Conservation (phyloP, 2,888 invertebrate species). For the Macrophya alboannulata region DNA sequence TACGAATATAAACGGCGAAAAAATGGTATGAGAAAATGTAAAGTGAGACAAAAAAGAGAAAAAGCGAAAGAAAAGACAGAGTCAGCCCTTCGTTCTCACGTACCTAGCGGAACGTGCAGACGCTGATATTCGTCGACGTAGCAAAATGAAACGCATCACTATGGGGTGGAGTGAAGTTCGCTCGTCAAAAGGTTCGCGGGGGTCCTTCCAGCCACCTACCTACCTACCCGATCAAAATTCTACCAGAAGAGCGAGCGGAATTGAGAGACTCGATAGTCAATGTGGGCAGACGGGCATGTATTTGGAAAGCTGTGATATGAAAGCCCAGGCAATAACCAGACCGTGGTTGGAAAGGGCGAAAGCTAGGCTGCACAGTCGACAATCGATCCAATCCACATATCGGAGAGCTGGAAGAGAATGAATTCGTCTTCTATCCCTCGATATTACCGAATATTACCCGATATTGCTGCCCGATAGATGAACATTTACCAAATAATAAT, state of each 20-base stretch:
- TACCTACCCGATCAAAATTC: conserved; percentile 17
- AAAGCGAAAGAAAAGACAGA: not conserved
- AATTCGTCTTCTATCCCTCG: conserved; percentile 28
- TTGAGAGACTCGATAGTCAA: not conserved
- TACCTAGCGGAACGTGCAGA: conserved; percentile 21
- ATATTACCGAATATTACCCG: conserved; percentile 42
- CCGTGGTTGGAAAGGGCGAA: conserved; percentile 26
- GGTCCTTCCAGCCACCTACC: not conserved
- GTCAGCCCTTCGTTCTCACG: conserved; percentile 13
- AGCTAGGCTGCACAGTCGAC: not conserved
- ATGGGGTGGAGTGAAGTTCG: not conserved
- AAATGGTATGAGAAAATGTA: not conserved
- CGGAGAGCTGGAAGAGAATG: not conserved
- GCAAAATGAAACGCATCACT: conserved; percentile 31
- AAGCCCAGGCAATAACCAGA: conserved; percentile 39
- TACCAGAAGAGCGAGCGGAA: conserved; percentile 1
- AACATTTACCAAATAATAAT: conserved; percentile 30
- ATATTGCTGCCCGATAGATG: conserved; percentile 17
- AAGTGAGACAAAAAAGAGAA: not conserved
- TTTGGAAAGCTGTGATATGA: conserved; percentile 27
- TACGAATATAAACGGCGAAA: not conserved
- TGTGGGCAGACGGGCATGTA: conserved; percentile 15
- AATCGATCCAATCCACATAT: conserved; percentile 40
- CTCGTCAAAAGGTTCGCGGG: not conserved
- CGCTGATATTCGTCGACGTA: conserved; percentile 21